A percentile compares a stretch with the other conserved stretches of the same genome.
Conservation (phyloP, 2,113 vertebrate species). For the human (Homo sapiens) region GRCh38 chr2:66599501-66600000, state of each 20-base stretch:
- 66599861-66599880: not conserved
- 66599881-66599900: not conserved
- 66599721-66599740: not conserved
- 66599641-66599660: not conserved
- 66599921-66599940: not conserved
- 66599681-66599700: rapidly evolving
- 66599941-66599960: not conserved
- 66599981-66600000: not conserved
- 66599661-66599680: not conserved
- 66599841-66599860: not conserved
- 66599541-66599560: not conserved
- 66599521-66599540: not conserved
- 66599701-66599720: rapidly evolving
- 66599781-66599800: not conserved
- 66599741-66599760: too few species aligned
- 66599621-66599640: not conserved
- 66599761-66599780: too few species aligned
- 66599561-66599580: not conserved
- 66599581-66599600: not conserved
- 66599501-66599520: not conserved
- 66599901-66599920: not conserved
- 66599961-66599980: not conserved
- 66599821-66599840: not conserved
- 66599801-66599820: too few species aligned
- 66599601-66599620: not conserved